Conservation (phyloP, 92 coral and sea anemone genomes). For the Epizoanthus scotinus region DNA sequence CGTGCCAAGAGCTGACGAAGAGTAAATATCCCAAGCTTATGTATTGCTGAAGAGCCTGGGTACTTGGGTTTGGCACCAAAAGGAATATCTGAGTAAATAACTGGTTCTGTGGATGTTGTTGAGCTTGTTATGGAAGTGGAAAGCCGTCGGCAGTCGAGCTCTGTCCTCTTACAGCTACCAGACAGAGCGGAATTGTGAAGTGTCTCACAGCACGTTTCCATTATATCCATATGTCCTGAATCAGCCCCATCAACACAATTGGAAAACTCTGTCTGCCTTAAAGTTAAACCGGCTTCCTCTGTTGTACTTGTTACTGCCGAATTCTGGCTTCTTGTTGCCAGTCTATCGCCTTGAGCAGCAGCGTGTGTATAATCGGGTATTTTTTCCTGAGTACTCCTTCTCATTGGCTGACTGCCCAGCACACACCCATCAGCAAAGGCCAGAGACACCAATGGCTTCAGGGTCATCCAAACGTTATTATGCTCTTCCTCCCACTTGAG, state of each 20-base stretch:
- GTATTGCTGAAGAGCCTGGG: conserved; percentile 1
- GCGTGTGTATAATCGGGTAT: neutral
- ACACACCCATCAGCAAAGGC: conserved; percentile 1
- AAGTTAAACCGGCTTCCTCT: neutral
- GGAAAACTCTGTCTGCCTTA: neutral
- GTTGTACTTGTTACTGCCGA: neutral
- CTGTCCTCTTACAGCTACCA: neutral
- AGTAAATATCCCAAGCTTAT: conserved; percentile 9
- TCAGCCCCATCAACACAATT: neutral
- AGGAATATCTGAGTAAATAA: neutral
- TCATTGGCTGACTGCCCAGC: neutral
- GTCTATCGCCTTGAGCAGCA: neutral
- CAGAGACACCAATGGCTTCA: conserved; percentile 1
- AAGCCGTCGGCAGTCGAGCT: neutral
- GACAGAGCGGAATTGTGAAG: neutral
- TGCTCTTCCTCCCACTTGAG: conserved; percentile 4
- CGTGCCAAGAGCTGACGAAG: conserved; percentile 1
- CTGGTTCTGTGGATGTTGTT: neutral
- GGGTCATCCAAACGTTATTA: conserved; percentile 15
- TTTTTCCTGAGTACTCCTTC: neutral
- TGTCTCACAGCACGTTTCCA: neutral
- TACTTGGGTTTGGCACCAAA: neutral
- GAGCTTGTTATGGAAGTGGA: neutral
- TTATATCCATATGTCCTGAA: neutral
- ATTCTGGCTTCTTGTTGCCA: neutral